Evolutionary conservation across 2,888 invertebrate genomes (phyloP), one percentile per base, ranked within the genome.

Genomic region (Epicampocera succincta): DNA sequence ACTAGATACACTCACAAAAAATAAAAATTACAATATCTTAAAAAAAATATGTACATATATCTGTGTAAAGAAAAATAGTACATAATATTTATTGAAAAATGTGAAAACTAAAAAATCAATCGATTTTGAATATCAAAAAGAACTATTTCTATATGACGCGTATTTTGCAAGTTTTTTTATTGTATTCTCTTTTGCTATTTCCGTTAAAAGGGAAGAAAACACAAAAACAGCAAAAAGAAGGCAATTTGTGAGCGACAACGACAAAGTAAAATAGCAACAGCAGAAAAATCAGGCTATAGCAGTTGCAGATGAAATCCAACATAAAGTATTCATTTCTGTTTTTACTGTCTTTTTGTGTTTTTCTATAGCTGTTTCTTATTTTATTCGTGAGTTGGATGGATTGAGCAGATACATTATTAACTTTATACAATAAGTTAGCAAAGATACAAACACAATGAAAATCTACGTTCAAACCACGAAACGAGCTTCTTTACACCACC

Each of bases 101-200:
- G 46, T 19, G 25, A 75, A 65, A 29, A 60, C 9, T 38, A 54
- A 44, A 52, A 60, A 60, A 65, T 72, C 68, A 56, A 80, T 77
- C 80, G 73, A 74, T 80, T 80, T 77, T 72, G 54, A 72, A 63
- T 48, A 58, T 78, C 52, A 71, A 60, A 66, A 74, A 52, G 52
- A 48, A 69, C 77, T 74, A 82, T 78, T 78, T 74, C 82, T 78
- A 71, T 82, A 66, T 82, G 82, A 82, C 82, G 82, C 82, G 82
- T 82, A 78, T 60, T 78, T 81, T 82, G 78, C 78, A 78, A 78
- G 75, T 73, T 75, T 77, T 80, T 76, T 76, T 78, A 9, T 71
- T 71, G 13, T 82, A 78, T 82, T 82, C 82, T 78, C 82, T 78
- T 82, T 82, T 82, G 74, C 66, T 71, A 78, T 78, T 78, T 82